Percentiles rank a stretch among this genome's conserved stretches.
Conservation (phyloP, 2,113 vertebrate genomes). For the Myrmecobius fasciatus region DNA sequence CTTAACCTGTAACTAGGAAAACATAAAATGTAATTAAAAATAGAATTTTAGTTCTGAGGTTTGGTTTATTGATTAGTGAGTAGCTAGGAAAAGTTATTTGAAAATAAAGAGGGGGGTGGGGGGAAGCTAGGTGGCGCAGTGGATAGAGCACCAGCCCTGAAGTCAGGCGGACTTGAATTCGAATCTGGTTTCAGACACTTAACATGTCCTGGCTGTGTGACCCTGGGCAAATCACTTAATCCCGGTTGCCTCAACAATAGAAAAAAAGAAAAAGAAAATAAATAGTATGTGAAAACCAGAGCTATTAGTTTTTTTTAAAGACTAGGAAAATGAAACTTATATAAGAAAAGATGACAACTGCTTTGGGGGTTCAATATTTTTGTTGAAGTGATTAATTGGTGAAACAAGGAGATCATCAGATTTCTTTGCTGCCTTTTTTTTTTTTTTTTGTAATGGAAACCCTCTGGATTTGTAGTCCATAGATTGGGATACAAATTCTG, state of each 20-base stretch:
- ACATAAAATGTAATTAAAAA: too few species aligned
- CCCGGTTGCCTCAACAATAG: too few species aligned
- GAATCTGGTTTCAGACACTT: too few species aligned
- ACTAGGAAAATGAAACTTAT: neutral
- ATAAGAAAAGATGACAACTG: neutral
- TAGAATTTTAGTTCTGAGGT: neutral
- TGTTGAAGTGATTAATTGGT: neutral
- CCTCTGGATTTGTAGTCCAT: neutral
- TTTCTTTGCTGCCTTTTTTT: neutral
- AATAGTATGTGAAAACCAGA: neutral
- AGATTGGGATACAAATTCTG: neutral
- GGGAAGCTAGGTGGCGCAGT: too few species aligned
- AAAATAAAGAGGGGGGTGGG: too few species aligned
- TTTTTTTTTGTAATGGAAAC: neutral
- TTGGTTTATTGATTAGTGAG: neutral
- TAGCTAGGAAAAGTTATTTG: neutral
- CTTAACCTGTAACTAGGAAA: too few species aligned
- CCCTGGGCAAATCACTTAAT: too few species aligned
- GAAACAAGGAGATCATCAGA: neutral
- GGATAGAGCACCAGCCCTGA: too few species aligned
- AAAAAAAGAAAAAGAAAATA: too few species aligned
- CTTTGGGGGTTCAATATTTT: neutral
- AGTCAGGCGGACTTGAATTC: too few species aligned
- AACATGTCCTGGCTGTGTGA: too few species aligned
- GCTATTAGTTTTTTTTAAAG: neutral